Conservation (phyloP, 2,888 invertebrate species). For the Clistopyga incitator region DNA sequence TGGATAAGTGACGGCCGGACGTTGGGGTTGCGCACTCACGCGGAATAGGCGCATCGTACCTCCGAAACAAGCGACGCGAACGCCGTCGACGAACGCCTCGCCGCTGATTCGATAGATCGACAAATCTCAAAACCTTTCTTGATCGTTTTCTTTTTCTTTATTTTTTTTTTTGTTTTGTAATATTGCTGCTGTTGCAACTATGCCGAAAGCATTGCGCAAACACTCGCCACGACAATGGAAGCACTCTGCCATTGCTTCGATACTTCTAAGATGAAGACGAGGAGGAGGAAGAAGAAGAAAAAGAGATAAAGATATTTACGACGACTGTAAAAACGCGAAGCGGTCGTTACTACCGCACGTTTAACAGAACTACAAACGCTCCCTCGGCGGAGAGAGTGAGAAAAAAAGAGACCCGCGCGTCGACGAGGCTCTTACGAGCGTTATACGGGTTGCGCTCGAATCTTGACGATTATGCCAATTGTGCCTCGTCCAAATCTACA, state of each 20-base stretch:
- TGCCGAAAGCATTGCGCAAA: constrained; percentile 27
- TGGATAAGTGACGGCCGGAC: constrained; percentile 77
- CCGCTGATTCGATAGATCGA: constrained; percentile 5
- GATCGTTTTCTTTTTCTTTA: not conserved
- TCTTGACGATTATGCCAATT: constrained; percentile 65
- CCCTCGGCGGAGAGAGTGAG: constrained; percentile 14
- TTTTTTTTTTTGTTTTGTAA: constrained; percentile 1
- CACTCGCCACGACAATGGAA: constrained; percentile 36
- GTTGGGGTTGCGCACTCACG: constrained; percentile 8
- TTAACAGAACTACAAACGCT: constrained; percentile 35
- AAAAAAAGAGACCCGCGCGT: constrained; percentile 34
- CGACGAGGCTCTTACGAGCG: constrained; percentile 49
- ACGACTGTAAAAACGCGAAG: constrained; percentile 19
- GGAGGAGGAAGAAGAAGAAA: constrained; percentile 13
- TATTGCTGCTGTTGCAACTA: constrained; percentile 13
- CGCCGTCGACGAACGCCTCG: constrained; percentile 48
- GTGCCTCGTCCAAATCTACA: constrained; percentile 65
- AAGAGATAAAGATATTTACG: constrained; percentile 10
- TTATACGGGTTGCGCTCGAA: constrained; percentile 61
- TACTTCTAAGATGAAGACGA: constrained; percentile 36
- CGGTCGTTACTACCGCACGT: not conserved
- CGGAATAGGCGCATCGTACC: constrained; percentile 6
- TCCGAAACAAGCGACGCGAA: constrained; percentile 32
- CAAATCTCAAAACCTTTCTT: constrained; percentile 25
- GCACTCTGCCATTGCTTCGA: constrained; percentile 50